Evolutionary conservation across 2,797 vertebrate genomes (phyloP), one percentile per base, ranked within the genome.

Genomic region (Lemur catta): DNA sequence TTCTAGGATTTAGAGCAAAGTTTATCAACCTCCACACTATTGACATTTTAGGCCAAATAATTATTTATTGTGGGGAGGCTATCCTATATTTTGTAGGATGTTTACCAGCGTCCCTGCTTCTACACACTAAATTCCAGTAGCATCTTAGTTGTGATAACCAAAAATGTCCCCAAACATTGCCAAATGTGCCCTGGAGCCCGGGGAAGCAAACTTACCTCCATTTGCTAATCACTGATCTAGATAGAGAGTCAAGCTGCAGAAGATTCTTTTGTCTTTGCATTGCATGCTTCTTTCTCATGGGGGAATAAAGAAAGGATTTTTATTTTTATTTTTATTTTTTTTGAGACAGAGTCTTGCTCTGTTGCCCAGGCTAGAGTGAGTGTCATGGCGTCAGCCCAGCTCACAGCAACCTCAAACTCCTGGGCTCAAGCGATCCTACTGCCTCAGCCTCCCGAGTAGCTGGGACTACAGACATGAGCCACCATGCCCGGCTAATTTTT

Each of bases 91-190:
- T 50, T 91, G 33, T 35, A 81, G 48, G 24, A 55, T 59, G n/a
- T 24, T 94, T 69, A 76, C 46, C 57, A 74, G 30, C 74, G 52
- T 67, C 65, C n/a, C 71, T 93, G 41, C 14, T 78, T 82, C 38
- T 78, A 22, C 55, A 75, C 4, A 55, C 30, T 26, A 84, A 50
- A 80, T n/a, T 26, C 30, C 43, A 79, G 17, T 24, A 46, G 26
- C 76, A 61, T 71, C 67, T 86, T 84, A 28, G 35, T 63, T 67
- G 18, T 26, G 55, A 78, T 63, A 84, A 67, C 43, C 81, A 71
- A 65, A 76, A 90, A 80, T n/a, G 14, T 87, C 71, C 80, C 22
- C 48, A 95, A 48, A 82, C 43, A 65, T 84, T 93, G n/a, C 74
- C 57, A 57, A 17, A 67, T 93, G 10, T 75, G 28, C 15, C 18